Percentiles rank a stretch among this genome's conserved stretches.
phyloP scores from a whole-genome alignment of 92 coral and sea anemone genomes.

The Plumapathes pennacea region DNA sequence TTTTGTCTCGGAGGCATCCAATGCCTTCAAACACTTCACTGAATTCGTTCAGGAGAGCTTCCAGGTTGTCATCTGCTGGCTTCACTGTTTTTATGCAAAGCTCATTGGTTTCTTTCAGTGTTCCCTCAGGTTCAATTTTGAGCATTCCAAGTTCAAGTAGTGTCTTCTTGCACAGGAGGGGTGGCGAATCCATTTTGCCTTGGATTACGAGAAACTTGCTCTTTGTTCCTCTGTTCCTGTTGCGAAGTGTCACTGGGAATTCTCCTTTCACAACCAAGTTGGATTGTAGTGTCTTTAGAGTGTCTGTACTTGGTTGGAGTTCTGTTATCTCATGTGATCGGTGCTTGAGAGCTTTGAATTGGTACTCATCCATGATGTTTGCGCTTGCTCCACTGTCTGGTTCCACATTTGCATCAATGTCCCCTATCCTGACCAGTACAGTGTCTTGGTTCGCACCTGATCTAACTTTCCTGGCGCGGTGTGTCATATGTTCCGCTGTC shows the following conservation, averaged over 20 bases:
- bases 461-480: constrained; percentile 23
- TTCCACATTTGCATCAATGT: constrained; percentile 51
- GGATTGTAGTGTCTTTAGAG: constrained; percentile 41
- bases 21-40: constrained; percentile 31
- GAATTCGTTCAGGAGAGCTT: constrained; percentile 15
- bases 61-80: not conserved
- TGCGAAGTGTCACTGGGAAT: constrained; percentile 23
- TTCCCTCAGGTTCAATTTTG: constrained; percentile 42
- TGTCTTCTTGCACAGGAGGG: constrained; percentile 22
- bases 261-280: constrained; percentile 48
- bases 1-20: constrained; percentile 14
- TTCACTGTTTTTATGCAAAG: constrained; percentile 24
- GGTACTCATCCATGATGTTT: constrained; percentile 68
- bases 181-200: constrained; percentile 51
- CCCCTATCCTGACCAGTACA: constrained; percentile 39
- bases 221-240: constrained; percentile 24
- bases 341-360: constrained; percentile 54
- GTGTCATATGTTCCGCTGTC: constrained; percentile 26
- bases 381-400: constrained; percentile 38
- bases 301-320: constrained; percentile 14
- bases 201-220: constrained; percentile 30
- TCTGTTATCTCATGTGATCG: constrained; percentile 39
- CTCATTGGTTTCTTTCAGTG: constrained; percentile 39
- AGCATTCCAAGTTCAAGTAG: constrained; percentile 46
- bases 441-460: constrained; percentile 26